phyloP scores from a whole-genome alignment of 2,888 invertebrate genomes.

The Luffia ferchaultella region DNA sequence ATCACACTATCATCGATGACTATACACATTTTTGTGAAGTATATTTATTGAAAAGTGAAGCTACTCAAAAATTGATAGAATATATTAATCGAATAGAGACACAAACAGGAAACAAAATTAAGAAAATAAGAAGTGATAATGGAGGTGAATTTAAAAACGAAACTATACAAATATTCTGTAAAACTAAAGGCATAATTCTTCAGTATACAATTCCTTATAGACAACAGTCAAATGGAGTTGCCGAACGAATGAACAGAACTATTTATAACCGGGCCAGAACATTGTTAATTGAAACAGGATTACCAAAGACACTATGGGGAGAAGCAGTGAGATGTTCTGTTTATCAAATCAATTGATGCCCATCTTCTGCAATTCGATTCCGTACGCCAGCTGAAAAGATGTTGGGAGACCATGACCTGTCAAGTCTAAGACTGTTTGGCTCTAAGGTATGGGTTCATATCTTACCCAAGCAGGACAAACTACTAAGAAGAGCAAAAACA shows the following conservation, averaged over 20 bases:
- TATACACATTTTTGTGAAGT: neutral
- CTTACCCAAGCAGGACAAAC: neutral
- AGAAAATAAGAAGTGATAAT: neutral
- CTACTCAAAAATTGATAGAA: neutral
- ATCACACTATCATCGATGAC: neutral
- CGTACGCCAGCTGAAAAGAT: no score
- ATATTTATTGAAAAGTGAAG: neutral
- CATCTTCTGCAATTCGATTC: neutral
- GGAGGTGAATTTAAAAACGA: neutral
- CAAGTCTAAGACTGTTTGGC: neutral
- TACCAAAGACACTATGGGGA: neutral
- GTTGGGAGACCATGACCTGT: neutral
- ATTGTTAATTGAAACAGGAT: neutral
- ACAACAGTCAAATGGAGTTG: neutral
- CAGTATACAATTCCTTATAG: neutral
- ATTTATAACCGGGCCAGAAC: neutral
- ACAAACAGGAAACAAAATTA: neutral
- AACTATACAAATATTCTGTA: neutral
- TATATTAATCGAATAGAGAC: neutral
- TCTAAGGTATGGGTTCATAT: neutral
- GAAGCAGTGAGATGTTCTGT: neutral
- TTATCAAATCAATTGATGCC: neutral
- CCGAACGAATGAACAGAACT: neutral
- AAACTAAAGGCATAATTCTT: neutral
- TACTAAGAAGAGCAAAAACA: neutral